A percentile compares a stretch with the other conserved stretches of the same genome.
Evolutionary conservation across 2,797 vertebrate species (phyloP).

Genomic region (Enteromius afrohamiltoni): DNA sequence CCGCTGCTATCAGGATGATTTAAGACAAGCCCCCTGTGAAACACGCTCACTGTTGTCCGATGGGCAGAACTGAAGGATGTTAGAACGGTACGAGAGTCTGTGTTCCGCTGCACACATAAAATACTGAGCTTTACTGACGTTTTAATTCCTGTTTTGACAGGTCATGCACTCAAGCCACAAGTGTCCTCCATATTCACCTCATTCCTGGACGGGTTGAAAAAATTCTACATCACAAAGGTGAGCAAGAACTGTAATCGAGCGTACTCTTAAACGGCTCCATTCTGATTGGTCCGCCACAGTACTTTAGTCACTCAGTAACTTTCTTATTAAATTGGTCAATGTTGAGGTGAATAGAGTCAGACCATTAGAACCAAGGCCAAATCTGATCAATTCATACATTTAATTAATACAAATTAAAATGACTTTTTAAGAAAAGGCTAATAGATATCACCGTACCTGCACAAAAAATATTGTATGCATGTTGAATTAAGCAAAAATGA

Average conservation of each 20-base stretch:
- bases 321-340: not conserved
- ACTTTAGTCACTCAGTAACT: not conserved
- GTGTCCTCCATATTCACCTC: constrained; percentile 98
- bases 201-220: constrained; percentile 97
- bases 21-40: not conserved
- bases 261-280: not conserved
- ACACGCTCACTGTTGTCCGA: constrained; percentile 63
- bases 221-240: constrained; percentile 99
- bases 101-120: constrained; percentile 2
- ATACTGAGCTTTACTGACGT: constrained; percentile 18
- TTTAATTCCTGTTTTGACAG: constrained; percentile 72
- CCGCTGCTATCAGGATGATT: constrained; percentile 17
- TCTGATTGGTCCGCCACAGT: constrained; percentile 10
- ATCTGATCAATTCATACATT: too few species aligned
- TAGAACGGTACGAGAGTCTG: constrained; percentile 53
- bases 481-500: not conserved
- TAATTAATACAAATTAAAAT: too few species aligned
- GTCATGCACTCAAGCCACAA: constrained; percentile 98
- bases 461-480: not conserved
- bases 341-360: not conserved
- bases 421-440: too few species aligned
- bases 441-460: not conserved
- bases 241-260: constrained; percentile 23
- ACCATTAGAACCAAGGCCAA: not conserved
- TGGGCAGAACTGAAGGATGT: constrained; percentile 59